These are phyloP conservation scores for Phoxinus phoxinus DNA, from an alignment of 2,113 vertebrate species.

Conservation along the genomic window DNA sequence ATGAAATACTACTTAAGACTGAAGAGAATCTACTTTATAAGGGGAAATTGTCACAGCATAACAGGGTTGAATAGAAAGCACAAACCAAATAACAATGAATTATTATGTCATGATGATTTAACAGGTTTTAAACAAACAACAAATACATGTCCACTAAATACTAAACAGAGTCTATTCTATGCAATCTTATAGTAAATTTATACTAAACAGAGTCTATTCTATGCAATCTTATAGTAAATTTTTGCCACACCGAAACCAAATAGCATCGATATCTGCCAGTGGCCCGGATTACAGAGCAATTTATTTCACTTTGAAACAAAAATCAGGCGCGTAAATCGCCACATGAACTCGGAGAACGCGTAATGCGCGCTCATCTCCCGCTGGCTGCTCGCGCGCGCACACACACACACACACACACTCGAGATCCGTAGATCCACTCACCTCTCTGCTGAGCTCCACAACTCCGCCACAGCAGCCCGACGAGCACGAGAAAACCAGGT, in stretches of 20 bases:
- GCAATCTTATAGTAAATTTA: neutral
- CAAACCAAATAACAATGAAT: no score
- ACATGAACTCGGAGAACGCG: neutral
- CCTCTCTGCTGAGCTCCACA: slow-evolving; percentile 77
- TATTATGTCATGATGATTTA: no score
- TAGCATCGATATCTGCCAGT: neutral
- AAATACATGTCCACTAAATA: neutral
- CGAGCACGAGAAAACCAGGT: slow-evolving; percentile 56
- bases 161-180: neutral
- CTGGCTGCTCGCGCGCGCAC: neutral
- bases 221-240: neutral
- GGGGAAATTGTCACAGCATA: no score
- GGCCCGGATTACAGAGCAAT: neutral
- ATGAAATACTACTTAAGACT: neutral
- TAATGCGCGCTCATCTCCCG: neutral
- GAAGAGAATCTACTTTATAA: neutral
- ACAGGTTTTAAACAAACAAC: no score
- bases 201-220: neutral
- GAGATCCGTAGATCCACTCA: slow-evolving; percentile 61
- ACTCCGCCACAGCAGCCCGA: slow-evolving; percentile 73
- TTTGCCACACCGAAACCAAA: neutral
- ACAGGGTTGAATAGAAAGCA: no score
- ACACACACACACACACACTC: neutral
- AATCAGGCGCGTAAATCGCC: neutral
- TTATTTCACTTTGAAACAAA: neutral